Evolutionary conservation across 37 sponge, comb jelly and placozoan genomes (phyloP), one percentile per base, ranked within the genome.

Genomic region (Theonella swinhoei): DNA sequence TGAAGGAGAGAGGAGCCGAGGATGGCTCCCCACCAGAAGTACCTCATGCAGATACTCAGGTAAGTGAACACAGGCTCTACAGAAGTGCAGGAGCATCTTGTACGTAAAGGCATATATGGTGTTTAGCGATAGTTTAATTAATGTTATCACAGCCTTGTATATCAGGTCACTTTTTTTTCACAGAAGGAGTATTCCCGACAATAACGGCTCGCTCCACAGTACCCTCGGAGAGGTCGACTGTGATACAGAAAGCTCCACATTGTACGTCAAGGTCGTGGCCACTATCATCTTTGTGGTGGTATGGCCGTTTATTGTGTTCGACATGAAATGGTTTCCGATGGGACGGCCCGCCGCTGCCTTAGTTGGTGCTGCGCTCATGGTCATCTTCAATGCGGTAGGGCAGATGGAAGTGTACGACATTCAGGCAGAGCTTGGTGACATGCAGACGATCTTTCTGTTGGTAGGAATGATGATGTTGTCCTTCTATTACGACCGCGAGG

Each of bases 391-490:
- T 35, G 84, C 91, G 20, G 80, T 91, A 39, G 61, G 83, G 0
- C 95, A 95, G 72, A 61, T 54, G 4, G 92, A 91, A 2, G 92
- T 89, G 59, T 91, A 85, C 70, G 77, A 85, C 26, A 73, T 95
- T 20, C 78, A 86, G 30, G 76, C 76, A 29, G 87, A 79, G 31
- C 36, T 80, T 25, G 93, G 82, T 14, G 85, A 91, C 43, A 77
- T 95, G 61, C 87, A 88, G 72, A 95, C 95, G 1, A 88, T 95
- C 1, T 95, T 85, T 43, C 85, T 95, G 40, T 82, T 95, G 62
- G 77, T 95, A 4, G 95, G 95, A 1, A 95, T 95, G 95, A 95
- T 95, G 95, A 77, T 95, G 77, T 70, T 95, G 54, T 88, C 92
- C 2, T 89, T 82, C 67, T 95, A 95, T 81, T 88, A 84, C 59